Evolutionary conservation across 2,113 vertebrate species (phyloP).

Genomic region (Scomber japonicus): DNA sequence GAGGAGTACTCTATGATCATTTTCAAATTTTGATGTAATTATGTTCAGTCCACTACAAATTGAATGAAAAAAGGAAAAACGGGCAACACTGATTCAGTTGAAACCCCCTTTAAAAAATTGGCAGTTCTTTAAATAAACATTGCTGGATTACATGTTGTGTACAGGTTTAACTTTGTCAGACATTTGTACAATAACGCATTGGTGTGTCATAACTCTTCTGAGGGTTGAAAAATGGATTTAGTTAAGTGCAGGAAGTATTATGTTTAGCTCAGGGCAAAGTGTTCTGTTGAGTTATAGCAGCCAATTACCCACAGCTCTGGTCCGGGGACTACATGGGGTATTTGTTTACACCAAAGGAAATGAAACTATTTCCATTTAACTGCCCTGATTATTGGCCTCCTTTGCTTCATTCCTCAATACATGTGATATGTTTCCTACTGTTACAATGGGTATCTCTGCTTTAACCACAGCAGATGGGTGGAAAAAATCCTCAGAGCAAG

Average conservation of each 20-base stretch:
- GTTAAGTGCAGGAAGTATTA: conserved; percentile 84
- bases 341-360: conserved; percentile 84
- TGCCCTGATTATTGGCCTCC: conserved; percentile 73
- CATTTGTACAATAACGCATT: conserved; percentile 51
- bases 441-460: conserved; percentile 60
- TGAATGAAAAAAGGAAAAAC: not conserved
- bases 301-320: conserved; percentile 77
- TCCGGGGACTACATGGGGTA: conserved; percentile 73
- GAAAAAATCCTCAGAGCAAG: conserved; percentile 8
- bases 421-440: conserved; percentile 63
- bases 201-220: conserved; percentile 64
- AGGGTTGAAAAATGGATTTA: conserved; percentile 80
- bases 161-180: conserved; percentile 51
- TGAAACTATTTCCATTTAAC: conserved; percentile 79
- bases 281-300: conserved; percentile 81
- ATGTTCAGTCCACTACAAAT: conserved; percentile 11
- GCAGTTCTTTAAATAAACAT: conserved; percentile 10
- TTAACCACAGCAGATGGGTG: conserved; percentile 52
- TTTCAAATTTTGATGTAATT: conserved; percentile 23
- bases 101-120: not conserved
- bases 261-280: conserved; percentile 79
- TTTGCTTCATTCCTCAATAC: conserved; percentile 59
- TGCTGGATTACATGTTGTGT: conserved; percentile 30
- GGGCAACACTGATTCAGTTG: not conserved
- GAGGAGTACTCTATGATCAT: not conserved